Evolutionary conservation across 2,113 vertebrate genomes (phyloP).

Genomic region (Dendropsophus ebraccatus): DNA sequence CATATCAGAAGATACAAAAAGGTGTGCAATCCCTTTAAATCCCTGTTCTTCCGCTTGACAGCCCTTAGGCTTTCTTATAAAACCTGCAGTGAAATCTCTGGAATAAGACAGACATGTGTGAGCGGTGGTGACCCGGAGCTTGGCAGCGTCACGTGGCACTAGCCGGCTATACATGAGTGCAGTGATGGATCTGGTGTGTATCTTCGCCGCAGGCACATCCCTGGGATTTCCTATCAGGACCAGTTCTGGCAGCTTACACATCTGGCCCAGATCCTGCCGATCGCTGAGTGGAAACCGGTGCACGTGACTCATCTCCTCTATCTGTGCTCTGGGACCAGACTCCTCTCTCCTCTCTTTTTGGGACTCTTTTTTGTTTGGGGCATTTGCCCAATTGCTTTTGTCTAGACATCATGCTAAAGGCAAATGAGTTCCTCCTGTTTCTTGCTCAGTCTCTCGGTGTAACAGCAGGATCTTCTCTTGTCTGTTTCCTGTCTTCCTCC

Average conservation of each 20-base stretch:
- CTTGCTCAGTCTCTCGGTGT: background rate
- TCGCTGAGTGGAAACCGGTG: too few relatives aligned
- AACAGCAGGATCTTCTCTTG: background rate
- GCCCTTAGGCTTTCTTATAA: too few relatives aligned
- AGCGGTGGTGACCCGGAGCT: too few relatives aligned
- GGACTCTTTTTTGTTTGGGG: constrained; percentile 28
- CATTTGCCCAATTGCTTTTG: constrained; percentile 37
- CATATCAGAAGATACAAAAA: too few relatives aligned
- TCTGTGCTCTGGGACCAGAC: background rate
- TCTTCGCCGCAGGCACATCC: too few relatives aligned
- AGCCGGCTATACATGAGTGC: too few relatives aligned
- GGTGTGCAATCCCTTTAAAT: too few relatives aligned
- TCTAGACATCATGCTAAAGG: constrained; percentile 31
- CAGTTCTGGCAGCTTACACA: background rate
- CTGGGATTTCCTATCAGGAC: background rate
- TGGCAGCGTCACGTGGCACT: too few relatives aligned
- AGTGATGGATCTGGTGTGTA: too few relatives aligned
- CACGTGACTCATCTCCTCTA: background rate
- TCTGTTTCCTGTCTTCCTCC: constrained; percentile 2
- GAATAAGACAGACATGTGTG: too few relatives aligned
- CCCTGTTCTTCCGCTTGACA: too few relatives aligned
- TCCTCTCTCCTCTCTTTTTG: background rate
- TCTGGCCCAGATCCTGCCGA: background rate
- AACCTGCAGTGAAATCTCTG: too few relatives aligned
- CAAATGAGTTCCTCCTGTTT: constrained; percentile 32